Evolutionary conservation across 2,113 vertebrate species (phyloP).

Genomic region (Dasyurus viverrinus): DNA sequence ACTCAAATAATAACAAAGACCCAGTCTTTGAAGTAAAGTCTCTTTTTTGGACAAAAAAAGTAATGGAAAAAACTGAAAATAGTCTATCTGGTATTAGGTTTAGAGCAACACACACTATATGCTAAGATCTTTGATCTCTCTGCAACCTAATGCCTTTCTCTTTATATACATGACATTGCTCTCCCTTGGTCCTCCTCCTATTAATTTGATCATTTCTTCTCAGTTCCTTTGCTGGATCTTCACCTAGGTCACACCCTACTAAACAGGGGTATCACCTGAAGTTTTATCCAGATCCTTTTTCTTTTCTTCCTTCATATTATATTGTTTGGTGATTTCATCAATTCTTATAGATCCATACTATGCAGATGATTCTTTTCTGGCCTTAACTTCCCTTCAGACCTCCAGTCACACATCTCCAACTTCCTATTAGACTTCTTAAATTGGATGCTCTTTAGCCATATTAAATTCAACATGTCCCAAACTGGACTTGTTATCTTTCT

Average conservation of each 20-base stretch:
- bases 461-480: not conserved
- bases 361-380: not conserved
- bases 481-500: not conserved
- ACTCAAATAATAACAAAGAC: not conserved
- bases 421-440: not conserved
- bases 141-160: not conserved
- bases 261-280: not conserved
- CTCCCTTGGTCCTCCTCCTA: not conserved
- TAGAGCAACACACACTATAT: not conserved
- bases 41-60: not conserved
- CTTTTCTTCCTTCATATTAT: not conserved
- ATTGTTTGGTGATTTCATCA: not conserved
- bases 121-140: not conserved
- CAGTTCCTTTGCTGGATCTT: not conserved
- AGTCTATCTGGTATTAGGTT: not conserved
- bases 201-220: not conserved
- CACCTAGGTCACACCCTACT: not conserved
- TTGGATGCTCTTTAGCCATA: not conserved
- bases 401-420: not conserved
- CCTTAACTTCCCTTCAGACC: not conserved
- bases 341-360: not conserved
- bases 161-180: not conserved
- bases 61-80: not conserved
- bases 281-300: not conserved
- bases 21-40: not conserved